These are phyloP conservation scores for Drosophila macrospina DNA, from an alignment of 2,888 invertebrate species.

Conservation along the genomic window DNA sequence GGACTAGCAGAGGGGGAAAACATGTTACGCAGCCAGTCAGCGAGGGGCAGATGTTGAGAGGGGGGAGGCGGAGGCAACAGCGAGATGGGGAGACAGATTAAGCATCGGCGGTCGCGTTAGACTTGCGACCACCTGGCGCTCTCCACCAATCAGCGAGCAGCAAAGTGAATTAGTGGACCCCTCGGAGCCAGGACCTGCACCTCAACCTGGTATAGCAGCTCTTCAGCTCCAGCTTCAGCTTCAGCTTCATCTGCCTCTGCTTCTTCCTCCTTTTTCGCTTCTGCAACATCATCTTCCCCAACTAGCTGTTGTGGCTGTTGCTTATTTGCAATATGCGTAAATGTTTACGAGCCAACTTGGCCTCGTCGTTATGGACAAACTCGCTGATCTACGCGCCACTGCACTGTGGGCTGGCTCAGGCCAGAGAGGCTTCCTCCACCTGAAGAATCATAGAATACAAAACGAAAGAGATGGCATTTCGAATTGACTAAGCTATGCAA, in stretches of 20 bases:
- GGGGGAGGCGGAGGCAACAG: neutral
- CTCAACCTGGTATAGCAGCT: constrained; percentile 9
- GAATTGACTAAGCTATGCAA: too few relatives aligned
- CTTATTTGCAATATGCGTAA: constrained; percentile 80
- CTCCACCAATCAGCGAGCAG: constrained; percentile 81
- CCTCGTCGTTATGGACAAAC: constrained; percentile 35
- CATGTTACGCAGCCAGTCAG: constrained; percentile 33
- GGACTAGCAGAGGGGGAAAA: constrained; percentile 12
- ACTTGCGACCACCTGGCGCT: constrained; percentile 84
- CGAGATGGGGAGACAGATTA: constrained; percentile 64
- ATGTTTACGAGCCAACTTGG: constrained; percentile 71
- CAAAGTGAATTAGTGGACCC: constrained; percentile 79
- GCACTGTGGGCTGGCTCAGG: constrained; percentile 9
- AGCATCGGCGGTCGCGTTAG: constrained; percentile 62
- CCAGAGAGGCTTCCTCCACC: too few relatives aligned
- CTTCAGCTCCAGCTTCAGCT: neutral
- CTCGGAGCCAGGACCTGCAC: constrained; percentile 40
- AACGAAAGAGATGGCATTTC: too few relatives aligned
- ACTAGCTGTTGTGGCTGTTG: constrained; percentile 48
- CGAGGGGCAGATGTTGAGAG: neutral
- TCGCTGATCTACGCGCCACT: constrained; percentile 22
- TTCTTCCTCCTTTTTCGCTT: neutral
- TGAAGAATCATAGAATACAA: neutral
- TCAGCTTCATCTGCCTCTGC: neutral
- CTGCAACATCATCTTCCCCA: neutral